Evolutionary conservation across 2,113 vertebrate species (phyloP).

Genomic region (Sphyrna mokarran): DNA sequence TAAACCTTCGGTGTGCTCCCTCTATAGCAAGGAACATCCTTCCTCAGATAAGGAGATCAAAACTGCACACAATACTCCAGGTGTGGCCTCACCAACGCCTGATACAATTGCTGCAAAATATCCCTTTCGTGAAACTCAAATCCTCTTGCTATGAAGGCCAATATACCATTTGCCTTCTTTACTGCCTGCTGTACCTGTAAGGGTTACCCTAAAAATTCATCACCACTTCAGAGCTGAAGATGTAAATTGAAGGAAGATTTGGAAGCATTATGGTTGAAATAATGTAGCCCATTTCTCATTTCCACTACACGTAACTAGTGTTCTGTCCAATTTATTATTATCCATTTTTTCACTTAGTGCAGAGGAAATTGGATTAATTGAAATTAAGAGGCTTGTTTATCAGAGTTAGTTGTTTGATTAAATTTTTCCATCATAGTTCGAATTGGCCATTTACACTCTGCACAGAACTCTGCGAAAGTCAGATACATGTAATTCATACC

Average conservation of each 20-base stretch:
- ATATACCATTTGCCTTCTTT: too few species aligned
- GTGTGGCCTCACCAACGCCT: too few species aligned
- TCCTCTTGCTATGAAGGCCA: too few species aligned
- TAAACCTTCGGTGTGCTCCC: too few species aligned
- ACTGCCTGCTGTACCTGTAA: too few species aligned
- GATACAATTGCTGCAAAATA: too few species aligned
- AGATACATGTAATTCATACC: slow-evolving; percentile 21
- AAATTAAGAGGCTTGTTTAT: slow-evolving; percentile 33
- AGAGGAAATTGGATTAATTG: slow-evolving; percentile 7
- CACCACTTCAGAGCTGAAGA: neutral
- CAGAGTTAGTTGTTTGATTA: slow-evolving; percentile 29
- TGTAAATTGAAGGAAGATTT: neutral
- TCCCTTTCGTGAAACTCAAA: too few species aligned
- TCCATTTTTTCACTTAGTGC: neutral
- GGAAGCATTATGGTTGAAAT: neutral
- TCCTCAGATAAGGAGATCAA: too few species aligned
- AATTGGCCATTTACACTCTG: neutral
- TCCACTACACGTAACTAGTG: neutral
- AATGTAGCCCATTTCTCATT: neutral
- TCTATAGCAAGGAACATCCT: too few species aligned
- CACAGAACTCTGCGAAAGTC: neutral
- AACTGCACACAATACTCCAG: too few species aligned
- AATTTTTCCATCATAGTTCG: slow-evolving; percentile 17
- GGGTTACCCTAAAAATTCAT: neutral
- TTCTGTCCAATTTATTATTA: slow-evolving; percentile 15